Evolutionary conservation across 2,888 invertebrate genomes (phyloP).

Genomic region (Polymixis flavicincta): DNA sequence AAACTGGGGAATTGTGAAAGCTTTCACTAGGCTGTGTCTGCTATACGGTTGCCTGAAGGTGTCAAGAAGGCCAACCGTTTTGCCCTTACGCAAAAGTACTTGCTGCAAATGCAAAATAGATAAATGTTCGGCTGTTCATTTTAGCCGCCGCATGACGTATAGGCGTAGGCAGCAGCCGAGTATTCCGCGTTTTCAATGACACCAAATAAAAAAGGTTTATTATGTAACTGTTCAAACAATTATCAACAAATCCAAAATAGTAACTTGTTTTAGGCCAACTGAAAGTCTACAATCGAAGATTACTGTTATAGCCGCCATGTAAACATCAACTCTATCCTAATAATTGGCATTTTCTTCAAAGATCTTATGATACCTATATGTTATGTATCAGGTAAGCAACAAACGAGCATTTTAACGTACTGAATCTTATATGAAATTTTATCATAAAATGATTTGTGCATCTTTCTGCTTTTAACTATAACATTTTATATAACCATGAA

Average conservation of each 20-base stretch:
- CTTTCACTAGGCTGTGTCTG: background rate
- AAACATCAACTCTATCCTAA: background rate
- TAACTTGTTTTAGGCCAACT: background rate
- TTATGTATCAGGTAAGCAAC: background rate
- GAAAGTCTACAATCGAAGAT: background rate
- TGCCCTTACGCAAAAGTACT: background rate
- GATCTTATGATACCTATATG: background rate
- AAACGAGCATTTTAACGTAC: slow-evolving; percentile 5
- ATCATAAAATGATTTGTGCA: slow-evolving; percentile 33
- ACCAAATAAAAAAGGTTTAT: slow-evolving; percentile 16
- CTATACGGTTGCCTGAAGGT: background rate
- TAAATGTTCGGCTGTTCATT: background rate
- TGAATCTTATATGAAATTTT: background rate
- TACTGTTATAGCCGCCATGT: background rate
- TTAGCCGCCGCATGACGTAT: background rate
- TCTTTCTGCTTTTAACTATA: slow-evolving; percentile 1
- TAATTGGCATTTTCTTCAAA: background rate
- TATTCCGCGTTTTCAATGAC: slow-evolving; percentile 38
- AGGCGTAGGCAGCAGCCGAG: background rate
- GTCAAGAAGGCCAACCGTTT: background rate
- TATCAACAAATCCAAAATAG: background rate
- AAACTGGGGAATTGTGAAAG: background rate
- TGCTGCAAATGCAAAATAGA: background rate
- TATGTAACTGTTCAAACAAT: slow-evolving; percentile 19
- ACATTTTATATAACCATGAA: background rate